Conservation (phyloP, 1,140 invertebrate genomes). For the Tribolium madens region DNA sequence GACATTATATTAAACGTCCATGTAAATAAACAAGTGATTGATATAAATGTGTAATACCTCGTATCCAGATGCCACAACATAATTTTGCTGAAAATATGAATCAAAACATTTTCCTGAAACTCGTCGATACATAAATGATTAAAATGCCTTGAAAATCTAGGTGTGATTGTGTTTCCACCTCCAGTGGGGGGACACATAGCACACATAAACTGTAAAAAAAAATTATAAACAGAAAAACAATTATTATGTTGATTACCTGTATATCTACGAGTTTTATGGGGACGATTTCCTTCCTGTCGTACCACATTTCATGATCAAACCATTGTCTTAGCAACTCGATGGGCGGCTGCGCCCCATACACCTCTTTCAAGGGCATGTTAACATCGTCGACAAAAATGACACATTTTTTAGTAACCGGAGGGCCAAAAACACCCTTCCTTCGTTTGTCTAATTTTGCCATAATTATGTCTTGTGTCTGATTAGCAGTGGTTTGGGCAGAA, state of each 20-base stretch:
- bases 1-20: no score
- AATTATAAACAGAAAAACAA: background rate
- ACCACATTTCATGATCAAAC: conserved; percentile 93
- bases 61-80: conserved; percentile 95
- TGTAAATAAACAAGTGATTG: no score
- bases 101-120: conserved; percentile 87
- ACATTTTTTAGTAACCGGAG: conserved; percentile 88
- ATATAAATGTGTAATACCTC: conserved; percentile 69
- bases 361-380: conserved; percentile 90
- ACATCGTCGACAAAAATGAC: conserved; percentile 96
- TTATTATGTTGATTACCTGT: conserved; percentile 70
- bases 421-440: conserved; percentile 94
- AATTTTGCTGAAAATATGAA: conserved; percentile 90
- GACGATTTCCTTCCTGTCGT: conserved; percentile 89
- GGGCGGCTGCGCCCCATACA: conserved; percentile 91
- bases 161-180: conserved; percentile 86
- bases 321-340: conserved; percentile 92
- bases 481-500: conserved; percentile 93
- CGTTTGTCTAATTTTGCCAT: conserved; percentile 95
- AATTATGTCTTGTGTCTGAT: conserved; percentile 94
- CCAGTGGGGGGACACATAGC: conserved; percentile 90
- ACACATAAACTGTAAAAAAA: conserved; percentile 74
- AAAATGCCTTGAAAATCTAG: conserved; percentile 91
- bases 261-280: conserved; percentile 91
- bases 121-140: conserved; percentile 91